Base-by-base conservation (phyloP, 1,140 invertebrate species). In the Medauroidea extradentata region DNA sequence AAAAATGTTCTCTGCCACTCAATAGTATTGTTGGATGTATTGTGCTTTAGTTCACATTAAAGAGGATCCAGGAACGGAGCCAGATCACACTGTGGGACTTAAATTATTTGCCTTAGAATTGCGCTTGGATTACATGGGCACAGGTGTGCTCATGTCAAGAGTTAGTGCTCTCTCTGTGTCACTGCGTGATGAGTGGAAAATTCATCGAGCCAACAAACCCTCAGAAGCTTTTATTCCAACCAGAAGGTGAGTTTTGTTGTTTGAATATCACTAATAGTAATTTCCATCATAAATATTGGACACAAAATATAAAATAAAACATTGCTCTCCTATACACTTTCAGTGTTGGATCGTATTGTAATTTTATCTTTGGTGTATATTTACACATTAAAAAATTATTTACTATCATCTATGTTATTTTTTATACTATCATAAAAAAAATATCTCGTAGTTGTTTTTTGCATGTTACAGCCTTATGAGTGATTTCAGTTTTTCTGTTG, bases 81-180 rank as follows among this genome's bases (percentile, higher is more conserved):
- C 93, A 1, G 88, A 93, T 67, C 94, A 98, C 75, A 89, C 85
- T 46, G 79, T 93, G 34, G 89, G 90, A n/a, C 71, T 96, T 46
- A 87, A 87, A 69, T 80, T 96, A 44, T 85, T 87, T 67, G 91
- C 93, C 1, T 73, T 96, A 7, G 94, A 98, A 73, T 80, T 93
- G 57, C 81, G 93, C 18, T 75, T 98, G 21, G 96, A 98, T 78
- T 98, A 98, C 74, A 98, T 98, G 94, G 94, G 94, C 53, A 92
- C 91, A 7, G 91, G 91, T 5, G 92, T 95, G 39, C 77, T 98
- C 42, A 94, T 98, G 90, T 88, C 86, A 1, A 76, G 95, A 50
- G 89, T 96, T 3, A 94, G 90, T 59, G 83, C 85, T 18, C 83
- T 97, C 39, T 85, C 85, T 21, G 86, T 93, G 1, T 86, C 85